Evolutionary conservation across 2,113 vertebrate genomes (phyloP).

Genomic region (Peromyscus californicus): DNA sequence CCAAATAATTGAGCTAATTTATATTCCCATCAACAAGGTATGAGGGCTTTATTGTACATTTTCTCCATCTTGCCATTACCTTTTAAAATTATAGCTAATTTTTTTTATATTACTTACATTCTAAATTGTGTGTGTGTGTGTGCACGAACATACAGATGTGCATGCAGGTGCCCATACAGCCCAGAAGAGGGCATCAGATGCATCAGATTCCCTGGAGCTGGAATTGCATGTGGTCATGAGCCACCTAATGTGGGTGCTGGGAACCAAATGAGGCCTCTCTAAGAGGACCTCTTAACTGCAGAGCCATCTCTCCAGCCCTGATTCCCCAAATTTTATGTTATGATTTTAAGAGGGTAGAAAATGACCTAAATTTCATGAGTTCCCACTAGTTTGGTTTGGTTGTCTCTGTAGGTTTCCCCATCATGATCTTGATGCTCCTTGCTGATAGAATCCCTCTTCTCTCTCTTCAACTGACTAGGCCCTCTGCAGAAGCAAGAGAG

Average conservation of each 20-base stretch:
- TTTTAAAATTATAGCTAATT: background rate
- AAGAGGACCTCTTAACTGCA: background rate
- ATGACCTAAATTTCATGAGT: too few relatives aligned
- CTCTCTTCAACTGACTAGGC: too few relatives aligned
- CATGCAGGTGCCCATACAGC: background rate
- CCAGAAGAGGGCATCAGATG: background rate
- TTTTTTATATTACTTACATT: background rate
- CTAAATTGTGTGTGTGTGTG: background rate
- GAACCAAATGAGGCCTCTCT: background rate
- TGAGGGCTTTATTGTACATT: background rate
- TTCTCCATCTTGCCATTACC: background rate
- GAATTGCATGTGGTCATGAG: background rate
- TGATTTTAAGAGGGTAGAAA: background rate
- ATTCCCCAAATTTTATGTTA: background rate
- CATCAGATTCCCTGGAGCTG: background rate
- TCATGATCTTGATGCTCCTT: too few relatives aligned
- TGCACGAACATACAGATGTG: background rate
- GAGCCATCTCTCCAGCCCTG: background rate
- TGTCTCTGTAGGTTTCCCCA: too few relatives aligned
- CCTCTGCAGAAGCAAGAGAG: too few relatives aligned
- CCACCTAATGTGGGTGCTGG: background rate
- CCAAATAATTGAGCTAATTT: background rate
- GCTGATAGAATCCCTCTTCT: too few relatives aligned
- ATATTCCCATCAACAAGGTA: background rate
- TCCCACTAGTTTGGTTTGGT: too few relatives aligned